Evolutionary conservation across 1,140 invertebrate genomes (phyloP), one percentile per base, ranked within the genome.

Genomic region (Schlechtendalia chinensis): DNA sequence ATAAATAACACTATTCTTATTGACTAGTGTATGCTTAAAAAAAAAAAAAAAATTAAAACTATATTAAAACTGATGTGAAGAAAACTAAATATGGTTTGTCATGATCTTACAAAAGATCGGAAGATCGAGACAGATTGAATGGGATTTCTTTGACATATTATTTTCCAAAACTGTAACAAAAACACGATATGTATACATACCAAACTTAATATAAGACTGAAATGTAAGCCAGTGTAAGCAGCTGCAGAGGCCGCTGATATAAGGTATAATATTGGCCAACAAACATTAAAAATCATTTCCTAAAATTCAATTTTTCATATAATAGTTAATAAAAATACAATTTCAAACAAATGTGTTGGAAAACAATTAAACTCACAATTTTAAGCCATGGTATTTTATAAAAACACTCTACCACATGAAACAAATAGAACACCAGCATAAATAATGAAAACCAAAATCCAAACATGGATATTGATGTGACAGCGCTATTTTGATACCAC

Each of bases 381-480:
- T 93, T 92, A 29, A 94, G 84, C 95, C 95, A 97, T 0, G 94
- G 94, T 80, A 96, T 91, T 85, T 90, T 92, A 84, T 92, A 91
- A 83, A 94, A 91, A 85, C 92, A 93, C 84, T 95, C 93, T 81
- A 96, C 88, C 16, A 96, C 88, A 84, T 96, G 94, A 84, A 96
- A 94, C 72, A 95, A 84, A 86, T 96, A 96, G 79, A 96, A 89
- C 0, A 91, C 88, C 22, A 96, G 89, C 19, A 96, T 86, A 61
- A 95, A 91, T 17, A 91, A 90, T 0, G 93, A 94, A 81, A 93
- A 91, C 90, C 93, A 94, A 84, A 96, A 92, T n/a, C 92, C 94
- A 29, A 89, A 89, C 89, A 94, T 94, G 0, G 94, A 88, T 1
- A 96, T 92, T 85, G 93, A 93, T 84, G 90, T 92, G 85, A 94